Base-by-base conservation (phyloP, 1,140 invertebrate species). In the Paraescarpia echinospica region DNA sequence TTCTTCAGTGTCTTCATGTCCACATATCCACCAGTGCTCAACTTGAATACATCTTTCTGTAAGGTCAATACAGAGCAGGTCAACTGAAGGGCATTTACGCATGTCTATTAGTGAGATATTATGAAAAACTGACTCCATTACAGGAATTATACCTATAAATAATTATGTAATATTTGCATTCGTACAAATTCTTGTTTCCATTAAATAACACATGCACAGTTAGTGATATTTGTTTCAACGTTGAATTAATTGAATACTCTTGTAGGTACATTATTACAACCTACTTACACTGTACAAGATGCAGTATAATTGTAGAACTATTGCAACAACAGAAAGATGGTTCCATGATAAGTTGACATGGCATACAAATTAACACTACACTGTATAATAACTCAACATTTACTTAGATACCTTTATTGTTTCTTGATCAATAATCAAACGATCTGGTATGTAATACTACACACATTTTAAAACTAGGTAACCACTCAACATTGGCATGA, bases 21-120 rank as follows among this genome's bases (percentile, higher is more conserved):
- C 0, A 99, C 97, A 97, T 99, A 97, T 89, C 98, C 98, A 90
- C 98, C 98, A 94, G 97, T 97, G 96, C 98, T 98, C 1, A 98
- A 96, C 95, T 97, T 97, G 93, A 97, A 97, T 12, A 51, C 91
- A 34, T 91, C 89, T 90, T 35, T 59, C 91, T 93, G 90, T 9
- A 92, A 91, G 4, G 1, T 35, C n/a, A 90, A 22, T 90, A 34
- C n/a, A 5, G 27, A 33, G 89, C 59, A 22, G 59, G 59, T 77
- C 59, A 77, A 77, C 27, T 77, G 59, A 31, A 77, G 59, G 22
- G 22, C 27, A 22, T 77, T 77, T 77, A 22, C 59, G 22, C 33
- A 34, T 90, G 18, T n/a, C 33, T 2, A 12, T 34, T 31, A 18
- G 18, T 90, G 33, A 12, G 89, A 90, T 12, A 41, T 4, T 41